These are phyloP conservation scores for Toxostoma redivivum DNA, from an alignment of 2,113 vertebrate species.

Conservation along the genomic window DNA sequence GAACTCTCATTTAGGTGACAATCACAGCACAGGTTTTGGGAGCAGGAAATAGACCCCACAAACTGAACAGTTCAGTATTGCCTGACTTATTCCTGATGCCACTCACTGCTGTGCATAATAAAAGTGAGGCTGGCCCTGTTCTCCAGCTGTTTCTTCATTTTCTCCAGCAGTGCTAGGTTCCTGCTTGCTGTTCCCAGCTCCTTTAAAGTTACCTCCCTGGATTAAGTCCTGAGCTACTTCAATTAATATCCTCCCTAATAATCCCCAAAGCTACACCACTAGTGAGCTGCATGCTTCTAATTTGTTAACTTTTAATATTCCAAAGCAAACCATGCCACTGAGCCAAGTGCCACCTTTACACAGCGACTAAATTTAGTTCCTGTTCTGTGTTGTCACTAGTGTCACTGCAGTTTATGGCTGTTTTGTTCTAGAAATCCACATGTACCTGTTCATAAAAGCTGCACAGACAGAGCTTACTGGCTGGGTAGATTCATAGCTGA, in stretches of 20 bases:
- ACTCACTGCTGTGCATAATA: not conserved
- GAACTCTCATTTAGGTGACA: not conserved
- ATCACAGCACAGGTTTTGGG: not conserved
- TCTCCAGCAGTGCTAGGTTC: not conserved
- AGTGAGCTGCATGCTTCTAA: not conserved
- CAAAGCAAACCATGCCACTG: not conserved
- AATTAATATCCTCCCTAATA: not conserved
- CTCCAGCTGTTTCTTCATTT: constrained; percentile 32
- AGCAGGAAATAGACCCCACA: not conserved
- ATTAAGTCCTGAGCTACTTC: constrained; percentile 3
- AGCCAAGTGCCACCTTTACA: not conserved
- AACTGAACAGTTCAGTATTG: not conserved
- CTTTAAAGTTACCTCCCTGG: constrained; percentile 5
- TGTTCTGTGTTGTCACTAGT: not conserved
- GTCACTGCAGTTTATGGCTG: not conserved
- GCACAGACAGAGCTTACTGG: not conserved
- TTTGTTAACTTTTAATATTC: not conserved
- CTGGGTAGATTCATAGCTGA: not conserved
- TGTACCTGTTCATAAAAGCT: not conserved
- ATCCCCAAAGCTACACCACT: not conserved
- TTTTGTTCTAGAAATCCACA: not conserved
- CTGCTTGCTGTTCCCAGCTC: not conserved
- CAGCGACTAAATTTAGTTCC: not conserved
- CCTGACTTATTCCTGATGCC: not conserved
- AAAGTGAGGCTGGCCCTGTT: not conserved